Conservation (phyloP, 1,140 invertebrate species). For the Drosophila leontia region DNA sequence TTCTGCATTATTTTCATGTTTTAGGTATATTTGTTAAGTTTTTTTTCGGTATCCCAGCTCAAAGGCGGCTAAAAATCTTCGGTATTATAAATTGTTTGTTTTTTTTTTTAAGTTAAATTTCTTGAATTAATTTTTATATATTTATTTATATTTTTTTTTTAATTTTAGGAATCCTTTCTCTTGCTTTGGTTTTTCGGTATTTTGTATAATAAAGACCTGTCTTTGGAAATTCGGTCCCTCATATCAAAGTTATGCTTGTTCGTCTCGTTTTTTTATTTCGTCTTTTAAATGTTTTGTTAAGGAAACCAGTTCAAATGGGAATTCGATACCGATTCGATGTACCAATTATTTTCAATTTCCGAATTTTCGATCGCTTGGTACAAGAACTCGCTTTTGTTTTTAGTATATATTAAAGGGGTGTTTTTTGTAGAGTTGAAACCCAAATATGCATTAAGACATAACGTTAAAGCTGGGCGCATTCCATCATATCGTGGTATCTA, state of each 20-base stretch:
- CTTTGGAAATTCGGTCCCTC: constrained; percentile 73
- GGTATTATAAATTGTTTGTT: constrained; percentile 40
- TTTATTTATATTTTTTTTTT: not conserved
- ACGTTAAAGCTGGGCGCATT: constrained; percentile 75
- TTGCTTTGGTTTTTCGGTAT: constrained; percentile 18
- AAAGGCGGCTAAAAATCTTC: constrained; percentile 45
- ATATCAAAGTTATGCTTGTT: constrained; percentile 69
- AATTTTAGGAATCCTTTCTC: constrained; percentile 6
- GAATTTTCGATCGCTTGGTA: constrained; percentile 1
- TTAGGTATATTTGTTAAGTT: not conserved
- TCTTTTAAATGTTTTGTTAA: constrained; percentile 31
- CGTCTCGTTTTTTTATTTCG: constrained; percentile 7
- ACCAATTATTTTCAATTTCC: constrained; percentile 30
- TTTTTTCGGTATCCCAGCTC: constrained; percentile 29
- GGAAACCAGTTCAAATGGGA: constrained; percentile 79
- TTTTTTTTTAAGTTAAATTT: constrained; percentile 13
- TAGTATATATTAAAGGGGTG: constrained; percentile 4
- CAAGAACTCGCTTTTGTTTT: not conserved
- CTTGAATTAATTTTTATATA: constrained; percentile 5
- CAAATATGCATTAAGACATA: constrained; percentile 73
- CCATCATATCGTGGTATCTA: constrained; percentile 33
- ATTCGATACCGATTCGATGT: constrained; percentile 48
- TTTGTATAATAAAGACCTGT: constrained; percentile 81
- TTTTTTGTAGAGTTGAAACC: constrained; percentile 70
- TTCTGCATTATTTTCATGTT: not conserved